A percentile compares a stretch with the other conserved stretches of the same genome.
Evolutionary conservation across 2,888 invertebrate species (phyloP).

Genomic region (Sphinx pinastri): DNA sequence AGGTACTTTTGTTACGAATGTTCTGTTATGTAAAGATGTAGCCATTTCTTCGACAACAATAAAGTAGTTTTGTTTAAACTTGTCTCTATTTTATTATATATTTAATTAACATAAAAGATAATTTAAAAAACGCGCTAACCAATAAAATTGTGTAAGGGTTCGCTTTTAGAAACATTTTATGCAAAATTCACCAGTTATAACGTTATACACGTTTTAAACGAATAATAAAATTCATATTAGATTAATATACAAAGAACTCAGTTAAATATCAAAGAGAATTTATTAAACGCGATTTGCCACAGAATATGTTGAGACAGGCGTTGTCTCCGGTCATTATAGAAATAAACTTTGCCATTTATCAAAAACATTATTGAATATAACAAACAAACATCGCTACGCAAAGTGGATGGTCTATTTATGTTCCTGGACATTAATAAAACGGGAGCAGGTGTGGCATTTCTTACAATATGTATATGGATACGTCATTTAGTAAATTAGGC

Average conservation of each 20-base stretch:
- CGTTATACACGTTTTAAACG: not conserved
- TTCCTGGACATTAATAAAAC: constrained; percentile 60
- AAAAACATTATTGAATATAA: constrained; percentile 43
- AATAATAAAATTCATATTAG: not conserved
- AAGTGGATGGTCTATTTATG: constrained; percentile 47
- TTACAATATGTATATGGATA: constrained; percentile 60
- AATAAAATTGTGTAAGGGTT: too few relatives aligned
- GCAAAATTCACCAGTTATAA: too few relatives aligned
- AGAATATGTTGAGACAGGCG: constrained; percentile 11
- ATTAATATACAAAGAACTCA: not conserved
- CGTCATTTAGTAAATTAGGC: constrained; percentile 39
- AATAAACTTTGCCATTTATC: constrained; percentile 29
- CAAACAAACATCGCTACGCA: constrained; percentile 47
- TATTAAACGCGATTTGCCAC: not conserved
- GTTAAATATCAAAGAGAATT: constrained; percentile 9
- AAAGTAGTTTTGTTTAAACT: too few relatives aligned
- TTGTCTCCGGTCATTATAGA: constrained; percentile 9
- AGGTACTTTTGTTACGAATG: not conserved
- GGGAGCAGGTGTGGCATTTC: constrained; percentile 64
- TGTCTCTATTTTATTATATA: too few relatives aligned
- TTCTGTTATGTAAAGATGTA: not conserved
- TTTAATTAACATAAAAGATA: too few relatives aligned
- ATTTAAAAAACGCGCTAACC: too few relatives aligned
- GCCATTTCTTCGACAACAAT: too few relatives aligned
- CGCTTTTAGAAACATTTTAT: not conserved